Percentiles rank a stretch among this genome's conserved stretches.
phyloP scores from a whole-genome alignment of 1,140 invertebrate species.

The Aphaenogaster rudis region DNA sequence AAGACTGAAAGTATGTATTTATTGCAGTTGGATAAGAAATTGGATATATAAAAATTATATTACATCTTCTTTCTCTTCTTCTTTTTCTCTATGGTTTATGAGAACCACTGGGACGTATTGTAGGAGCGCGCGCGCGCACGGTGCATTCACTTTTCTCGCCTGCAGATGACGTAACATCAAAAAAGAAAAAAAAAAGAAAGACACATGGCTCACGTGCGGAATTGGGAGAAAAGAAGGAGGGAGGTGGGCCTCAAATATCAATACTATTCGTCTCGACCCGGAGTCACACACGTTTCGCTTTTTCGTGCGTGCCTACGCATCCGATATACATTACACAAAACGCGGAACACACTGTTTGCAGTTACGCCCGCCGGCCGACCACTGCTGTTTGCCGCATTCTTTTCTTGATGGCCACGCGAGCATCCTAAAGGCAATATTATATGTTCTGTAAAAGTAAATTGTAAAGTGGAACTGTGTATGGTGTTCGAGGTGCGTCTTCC shows the following conservation, averaged over 20 bases:
- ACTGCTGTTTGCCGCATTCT: constrained; percentile 14
- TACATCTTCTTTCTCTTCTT: background rate
- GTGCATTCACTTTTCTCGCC: constrained; percentile 74
- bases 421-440: constrained; percentile 16
- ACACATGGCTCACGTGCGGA: constrained; percentile 83
- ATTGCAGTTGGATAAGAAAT: background rate
- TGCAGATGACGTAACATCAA: constrained; percentile 75
- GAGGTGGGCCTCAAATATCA: constrained; percentile 24
- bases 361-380: constrained; percentile 51
- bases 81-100: constrained; percentile 22
- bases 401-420: constrained; percentile 1
- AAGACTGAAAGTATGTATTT: background rate
- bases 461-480: background rate
- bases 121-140: constrained; percentile 31
- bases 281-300: constrained; percentile 72
- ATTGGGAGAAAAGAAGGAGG: constrained; percentile 78
- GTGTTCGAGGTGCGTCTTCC: background rate
- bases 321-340: constrained; percentile 72
- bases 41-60: background rate
- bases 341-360: constrained; percentile 72
- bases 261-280: constrained; percentile 36
- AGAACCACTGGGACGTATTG: background rate
- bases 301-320: constrained; percentile 82
- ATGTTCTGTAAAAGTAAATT: constrained; percentile 5
- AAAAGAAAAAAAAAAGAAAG: constrained; percentile 62